These are phyloP conservation scores for Idaea aversata DNA, from an alignment of 2,888 invertebrate species.

Conservation along the genomic window DNA sequence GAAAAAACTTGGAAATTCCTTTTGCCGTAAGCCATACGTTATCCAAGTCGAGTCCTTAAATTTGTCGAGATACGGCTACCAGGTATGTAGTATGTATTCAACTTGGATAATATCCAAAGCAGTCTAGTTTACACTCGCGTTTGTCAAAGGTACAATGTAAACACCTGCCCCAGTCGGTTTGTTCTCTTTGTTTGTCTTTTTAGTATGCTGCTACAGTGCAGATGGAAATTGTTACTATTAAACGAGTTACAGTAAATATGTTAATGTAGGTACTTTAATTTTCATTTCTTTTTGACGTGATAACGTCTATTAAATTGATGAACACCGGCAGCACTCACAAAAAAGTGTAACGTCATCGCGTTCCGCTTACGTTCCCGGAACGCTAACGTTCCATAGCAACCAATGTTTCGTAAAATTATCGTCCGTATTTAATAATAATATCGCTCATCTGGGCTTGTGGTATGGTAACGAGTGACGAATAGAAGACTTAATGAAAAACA, in stretches of 20 bases:
- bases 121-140: conserved; percentile 44
- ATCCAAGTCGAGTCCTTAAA: conserved; percentile 34
- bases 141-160: conserved; percentile 47
- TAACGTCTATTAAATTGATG: too few species aligned
- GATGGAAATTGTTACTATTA: conserved; percentile 7
- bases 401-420: too few species aligned
- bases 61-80: conserved; percentile 33
- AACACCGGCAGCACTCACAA: too few species aligned
- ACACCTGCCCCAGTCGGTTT: conserved; percentile 49
- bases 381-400: too few species aligned
- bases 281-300: not conserved
- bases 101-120: conserved; percentile 54
- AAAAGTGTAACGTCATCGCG: too few species aligned
- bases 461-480: too few species aligned
- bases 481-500: too few species aligned
- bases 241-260: not conserved
- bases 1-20: conserved; percentile 32
- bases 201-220: conserved; percentile 7
- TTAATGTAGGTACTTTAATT: conserved; percentile 6
- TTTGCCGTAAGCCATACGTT: conserved; percentile 34
- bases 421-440: too few species aligned
- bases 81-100: conserved; percentile 32
- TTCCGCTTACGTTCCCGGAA: too few species aligned
- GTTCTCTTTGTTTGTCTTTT: conserved; percentile 45
- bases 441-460: too few species aligned